Evolutionary conservation across 2,113 vertebrate genomes (phyloP).

Genomic region (Callorhinus ursinus): DNA sequence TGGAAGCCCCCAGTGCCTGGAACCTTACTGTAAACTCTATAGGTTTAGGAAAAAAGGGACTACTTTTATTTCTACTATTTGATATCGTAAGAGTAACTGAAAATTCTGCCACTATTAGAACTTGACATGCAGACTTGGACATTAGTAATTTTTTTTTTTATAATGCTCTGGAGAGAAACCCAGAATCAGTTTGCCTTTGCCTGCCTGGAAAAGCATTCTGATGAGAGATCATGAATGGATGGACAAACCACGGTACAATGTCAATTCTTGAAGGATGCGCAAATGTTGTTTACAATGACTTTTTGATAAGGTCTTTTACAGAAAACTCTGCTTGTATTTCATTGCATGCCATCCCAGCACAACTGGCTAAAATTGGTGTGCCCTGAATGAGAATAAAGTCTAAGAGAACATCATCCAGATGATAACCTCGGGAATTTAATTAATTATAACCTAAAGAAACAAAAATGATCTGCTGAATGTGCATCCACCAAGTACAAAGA

Average conservation of each 20-base stretch:
- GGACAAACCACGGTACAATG: neutral
- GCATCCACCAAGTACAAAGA: neutral
- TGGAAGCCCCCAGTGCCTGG: neutral
- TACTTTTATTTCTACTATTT: neutral
- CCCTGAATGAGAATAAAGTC: neutral
- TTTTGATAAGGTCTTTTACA: neutral
- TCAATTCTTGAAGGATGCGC: neutral
- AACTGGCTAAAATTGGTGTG: neutral
- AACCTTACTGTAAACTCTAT: neutral
- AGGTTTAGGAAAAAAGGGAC: neutral
- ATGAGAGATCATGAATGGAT: neutral
- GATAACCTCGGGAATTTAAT: neutral
- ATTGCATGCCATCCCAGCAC: neutral
- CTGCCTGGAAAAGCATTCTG: neutral
- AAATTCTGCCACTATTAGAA: neutral
- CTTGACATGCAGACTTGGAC: neutral
- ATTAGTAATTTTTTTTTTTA: neutral
- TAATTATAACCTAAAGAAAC: neutral
- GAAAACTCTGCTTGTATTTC: neutral
- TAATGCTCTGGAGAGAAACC: neutral
- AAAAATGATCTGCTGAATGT: neutral
- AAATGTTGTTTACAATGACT: neutral
- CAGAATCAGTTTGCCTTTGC: neutral
- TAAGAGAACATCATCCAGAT: neutral
- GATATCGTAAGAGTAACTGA: neutral